These are phyloP conservation scores for Urosaurus nigricauda DNA, from an alignment of 2,797 vertebrate species.

Conservation along the genomic window DNA sequence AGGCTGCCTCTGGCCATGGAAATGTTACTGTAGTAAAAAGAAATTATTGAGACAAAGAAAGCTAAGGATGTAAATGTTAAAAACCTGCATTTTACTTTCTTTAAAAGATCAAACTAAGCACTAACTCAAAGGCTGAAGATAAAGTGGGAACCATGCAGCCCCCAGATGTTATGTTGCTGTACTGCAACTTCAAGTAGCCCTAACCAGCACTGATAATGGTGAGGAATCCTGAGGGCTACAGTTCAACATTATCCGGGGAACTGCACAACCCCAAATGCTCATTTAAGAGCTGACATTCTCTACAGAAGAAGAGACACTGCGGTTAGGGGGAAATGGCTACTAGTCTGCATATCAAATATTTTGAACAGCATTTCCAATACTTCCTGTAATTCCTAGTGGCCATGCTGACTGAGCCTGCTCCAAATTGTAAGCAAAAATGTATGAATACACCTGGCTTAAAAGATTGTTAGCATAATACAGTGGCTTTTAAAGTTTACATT, in stretches of 20 bases:
- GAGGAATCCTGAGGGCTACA: too few relatives aligned
- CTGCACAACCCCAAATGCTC: too few relatives aligned
- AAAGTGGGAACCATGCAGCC: too few relatives aligned
- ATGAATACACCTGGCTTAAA: neutral
- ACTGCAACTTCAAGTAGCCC: too few relatives aligned
- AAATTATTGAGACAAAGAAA: slow-evolving; percentile 25
- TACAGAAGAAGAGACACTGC: neutral
- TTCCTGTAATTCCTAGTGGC: neutral
- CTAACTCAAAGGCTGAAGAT: neutral
- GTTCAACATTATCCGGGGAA: too few relatives aligned
- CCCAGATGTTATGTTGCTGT: too few relatives aligned
- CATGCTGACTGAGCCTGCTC: neutral
- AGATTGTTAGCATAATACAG: neutral
- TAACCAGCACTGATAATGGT: too few relatives aligned
- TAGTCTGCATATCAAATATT: neutral
- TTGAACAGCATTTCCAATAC: neutral
- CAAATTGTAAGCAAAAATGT: neutral
- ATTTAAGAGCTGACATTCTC: neutral
- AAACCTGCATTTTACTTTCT: neutral
- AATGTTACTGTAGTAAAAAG: slow-evolving; percentile 36
- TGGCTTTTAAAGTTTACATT: neutral
- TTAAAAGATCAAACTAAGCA: neutral
- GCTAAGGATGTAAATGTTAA: slow-evolving; percentile 19
- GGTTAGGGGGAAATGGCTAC: neutral
- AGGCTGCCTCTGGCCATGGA: slow-evolving; percentile 13